Evolutionary conservation across 2,797 vertebrate genomes (phyloP), one percentile per base, ranked within the genome.

Genomic region (Diplodus sargus): DNA sequence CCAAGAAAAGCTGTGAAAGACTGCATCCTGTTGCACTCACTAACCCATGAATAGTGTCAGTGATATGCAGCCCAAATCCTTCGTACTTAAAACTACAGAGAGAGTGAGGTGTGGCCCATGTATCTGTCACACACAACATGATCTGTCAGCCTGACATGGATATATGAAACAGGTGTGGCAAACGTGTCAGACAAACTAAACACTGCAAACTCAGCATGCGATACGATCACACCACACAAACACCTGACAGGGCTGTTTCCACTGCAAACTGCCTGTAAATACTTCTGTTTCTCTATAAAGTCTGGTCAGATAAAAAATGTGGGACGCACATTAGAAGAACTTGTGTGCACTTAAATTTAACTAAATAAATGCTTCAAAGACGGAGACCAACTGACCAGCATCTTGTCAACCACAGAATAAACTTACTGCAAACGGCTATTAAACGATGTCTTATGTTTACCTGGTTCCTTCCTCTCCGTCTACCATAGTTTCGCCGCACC

Each of bases 391-490:
- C 16, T 4, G 4, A 11, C 4, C 16, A 18, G 17, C 20, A 43
- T 23, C n/a, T 30, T 52, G 30, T 68, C 8, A 57, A 30, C 9
- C 43, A 67, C 25, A 68, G 14, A 4, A 49, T 30, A 12, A 65
- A 57, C 25, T 30, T 64, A 39, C 10, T 17, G 42, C 18, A n/a
- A 62, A 66, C 1, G 16, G 0, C 66, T 43, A 54, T 43, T 20
- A 13, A 2, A 48, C 6, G 8, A 66, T 62, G n/a, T 52, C 20
- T 70, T 9, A n/a, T 6, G 82, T 58, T 69, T 86, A 99, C 98
- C 97, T 99, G 97, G 87, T 99, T 99, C 92, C 97, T 96, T 80
- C 98, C 97, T 93, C 98, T 94, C 43, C 98, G 96, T 93, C 96
- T 97, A 53, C 97, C 97, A 1, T 98, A 99, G 93, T 99, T 99